These are phyloP conservation scores for Leucoma salicis DNA, from an alignment of 2,888 invertebrate species.

Conservation along the genomic window DNA sequence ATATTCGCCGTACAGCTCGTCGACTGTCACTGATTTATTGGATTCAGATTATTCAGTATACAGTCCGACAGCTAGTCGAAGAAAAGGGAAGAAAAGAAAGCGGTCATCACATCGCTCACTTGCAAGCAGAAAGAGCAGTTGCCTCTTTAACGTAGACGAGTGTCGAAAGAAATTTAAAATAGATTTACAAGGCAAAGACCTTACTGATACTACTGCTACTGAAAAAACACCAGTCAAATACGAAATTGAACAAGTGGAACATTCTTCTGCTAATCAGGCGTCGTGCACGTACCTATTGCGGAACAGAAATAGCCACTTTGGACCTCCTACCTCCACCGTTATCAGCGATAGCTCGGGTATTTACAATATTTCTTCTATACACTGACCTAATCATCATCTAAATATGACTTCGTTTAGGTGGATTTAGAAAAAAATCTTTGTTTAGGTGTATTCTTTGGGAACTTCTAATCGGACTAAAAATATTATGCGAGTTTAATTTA, in stretches of 20 bases:
- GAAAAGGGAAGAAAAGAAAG: constrained; percentile 75
- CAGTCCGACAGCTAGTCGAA: constrained; percentile 66
- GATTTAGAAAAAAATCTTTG: too few relatives aligned
- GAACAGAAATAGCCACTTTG: constrained; percentile 42
- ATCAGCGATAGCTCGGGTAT: constrained; percentile 68
- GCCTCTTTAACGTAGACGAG: constrained; percentile 59
- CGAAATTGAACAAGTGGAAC: constrained; percentile 56
- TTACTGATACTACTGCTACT: constrained; percentile 46
- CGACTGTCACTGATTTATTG: constrained; percentile 71
- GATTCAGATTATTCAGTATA: constrained; percentile 79
- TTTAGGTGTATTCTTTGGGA: too few relatives aligned
- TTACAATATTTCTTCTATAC: too few relatives aligned
- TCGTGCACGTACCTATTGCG: constrained; percentile 33
- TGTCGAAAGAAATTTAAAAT: constrained; percentile 79
- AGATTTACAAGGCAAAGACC: constrained; percentile 68
- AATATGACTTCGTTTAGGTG: too few relatives aligned
- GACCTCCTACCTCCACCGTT: constrained; percentile 63
- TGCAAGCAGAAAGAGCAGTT: constrained; percentile 64
- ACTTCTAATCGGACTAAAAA: too few relatives aligned
- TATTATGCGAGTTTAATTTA: too few relatives aligned
- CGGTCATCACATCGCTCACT: constrained; percentile 67
- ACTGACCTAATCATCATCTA: too few relatives aligned
- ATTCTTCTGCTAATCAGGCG: constrained; percentile 55
- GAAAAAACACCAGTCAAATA: constrained; percentile 44
- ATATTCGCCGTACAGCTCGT: constrained; percentile 77